A percentile compares a stretch with the other conserved stretches of the same genome.
Evolutionary conservation across 2,113 vertebrate genomes (phyloP).

Genomic region (Phocoena sinus): DNA sequence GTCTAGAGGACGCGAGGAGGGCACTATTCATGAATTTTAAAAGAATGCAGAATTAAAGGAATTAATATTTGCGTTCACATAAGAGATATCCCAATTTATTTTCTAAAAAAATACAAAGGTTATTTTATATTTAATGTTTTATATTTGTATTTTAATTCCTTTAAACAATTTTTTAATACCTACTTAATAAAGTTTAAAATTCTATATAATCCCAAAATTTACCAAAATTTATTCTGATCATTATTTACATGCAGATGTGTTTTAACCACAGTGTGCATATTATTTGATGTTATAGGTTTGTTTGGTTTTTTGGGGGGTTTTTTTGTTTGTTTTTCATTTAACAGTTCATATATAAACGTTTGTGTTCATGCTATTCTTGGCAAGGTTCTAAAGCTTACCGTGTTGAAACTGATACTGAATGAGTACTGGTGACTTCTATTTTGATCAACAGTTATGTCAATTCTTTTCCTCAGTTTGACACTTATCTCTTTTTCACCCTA

Average conservation of each 20-base stretch:
- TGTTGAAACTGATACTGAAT: neutral
- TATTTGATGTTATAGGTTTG: neutral
- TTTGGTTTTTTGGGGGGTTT: neutral
- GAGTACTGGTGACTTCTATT: neutral
- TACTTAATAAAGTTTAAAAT: conserved; percentile 9
- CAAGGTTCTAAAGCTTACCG: neutral
- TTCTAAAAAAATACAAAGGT: conserved; percentile 7
- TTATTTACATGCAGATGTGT: neutral
- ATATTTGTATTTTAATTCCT: conserved; percentile 20
- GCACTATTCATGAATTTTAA: neutral
- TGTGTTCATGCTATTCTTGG: neutral
- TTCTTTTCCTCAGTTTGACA: neutral
- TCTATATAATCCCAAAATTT: neutral
- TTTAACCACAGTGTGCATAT: neutral
- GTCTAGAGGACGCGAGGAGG: neutral
- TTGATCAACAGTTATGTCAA: neutral
- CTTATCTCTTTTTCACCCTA: conserved; percentile 61
- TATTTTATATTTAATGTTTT: neutral
- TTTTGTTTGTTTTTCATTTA: neutral
- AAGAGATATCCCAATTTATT: neutral
- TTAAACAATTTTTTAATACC: neutral
- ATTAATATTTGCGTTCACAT: neutral
- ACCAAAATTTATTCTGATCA: conserved; percentile 6
- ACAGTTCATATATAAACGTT: neutral
- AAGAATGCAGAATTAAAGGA: conserved; percentile 1